A percentile compares a stretch with the other conserved stretches of the same genome.
phyloP scores from a whole-genome alignment of 2,113 vertebrate species.

The Paramisgurnus dabryanus region DNA sequence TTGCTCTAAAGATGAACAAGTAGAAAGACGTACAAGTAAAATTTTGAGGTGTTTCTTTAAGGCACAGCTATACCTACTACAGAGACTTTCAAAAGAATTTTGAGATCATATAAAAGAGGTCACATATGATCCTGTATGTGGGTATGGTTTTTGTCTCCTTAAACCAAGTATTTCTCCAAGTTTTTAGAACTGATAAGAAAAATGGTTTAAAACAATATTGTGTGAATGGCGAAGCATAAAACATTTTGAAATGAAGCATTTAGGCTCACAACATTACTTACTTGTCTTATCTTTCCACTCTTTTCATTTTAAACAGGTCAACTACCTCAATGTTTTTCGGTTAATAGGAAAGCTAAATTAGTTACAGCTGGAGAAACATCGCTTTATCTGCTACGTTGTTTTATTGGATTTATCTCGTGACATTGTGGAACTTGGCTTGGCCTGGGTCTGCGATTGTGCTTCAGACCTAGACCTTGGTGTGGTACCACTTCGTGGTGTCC shows the following conservation, averaged over 20 bases:
- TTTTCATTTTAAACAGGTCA: conserved; percentile 39
- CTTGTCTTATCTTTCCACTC: conserved; percentile 12
- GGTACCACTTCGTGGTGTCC: conserved; percentile 55
- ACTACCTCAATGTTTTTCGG: neutral
- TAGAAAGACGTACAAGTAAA: conserved; percentile 41
- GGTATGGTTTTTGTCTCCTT: conserved; percentile 32
- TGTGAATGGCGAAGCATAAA: conserved; percentile 45
- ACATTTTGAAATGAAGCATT: conserved; percentile 55
- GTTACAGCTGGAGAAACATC: conserved; percentile 27
- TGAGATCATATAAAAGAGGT: neutral
- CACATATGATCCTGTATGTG: neutral
- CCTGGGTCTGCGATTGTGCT: conserved; percentile 59
- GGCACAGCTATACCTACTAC: conserved; percentile 59
- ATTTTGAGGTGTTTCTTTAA: conserved; percentile 49
- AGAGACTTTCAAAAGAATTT: conserved; percentile 5
- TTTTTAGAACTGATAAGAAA: conserved; percentile 34
- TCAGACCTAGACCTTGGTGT: conserved; percentile 59
- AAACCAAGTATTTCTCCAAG: conserved; percentile 54
- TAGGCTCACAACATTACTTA: conserved; percentile 1
- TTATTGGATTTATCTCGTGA: conserved; percentile 75
- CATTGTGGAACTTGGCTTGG: conserved; percentile 43
- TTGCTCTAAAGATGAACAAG: conserved; percentile 22
- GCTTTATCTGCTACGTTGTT: conserved; percentile 80
- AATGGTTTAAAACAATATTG: conserved; percentile 31
- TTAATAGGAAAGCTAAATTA: conserved; percentile 65